Percentiles rank a stretch among this genome's conserved stretches.
Evolutionary conservation across 2,113 vertebrate genomes (phyloP).

Genomic region (Meleagris gallopavo): DNA sequence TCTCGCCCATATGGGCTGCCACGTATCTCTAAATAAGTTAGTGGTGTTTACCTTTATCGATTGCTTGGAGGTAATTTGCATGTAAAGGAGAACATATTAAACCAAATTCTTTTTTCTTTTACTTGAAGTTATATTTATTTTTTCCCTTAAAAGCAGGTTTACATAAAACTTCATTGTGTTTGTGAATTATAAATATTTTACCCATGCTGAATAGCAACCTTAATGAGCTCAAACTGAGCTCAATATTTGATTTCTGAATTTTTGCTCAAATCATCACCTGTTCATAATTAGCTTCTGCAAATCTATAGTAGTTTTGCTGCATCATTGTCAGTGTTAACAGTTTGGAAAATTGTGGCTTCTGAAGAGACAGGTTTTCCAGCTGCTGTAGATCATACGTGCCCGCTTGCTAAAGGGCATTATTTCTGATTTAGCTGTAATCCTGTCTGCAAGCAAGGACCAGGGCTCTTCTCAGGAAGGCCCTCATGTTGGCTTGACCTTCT

Average conservation of each 20-base stretch:
- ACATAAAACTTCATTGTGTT: slow-evolving; percentile 51
- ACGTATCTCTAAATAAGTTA: neutral
- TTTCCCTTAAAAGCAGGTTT: slow-evolving; percentile 5
- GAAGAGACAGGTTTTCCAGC: neutral
- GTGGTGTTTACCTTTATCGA: slow-evolving; percentile 37
- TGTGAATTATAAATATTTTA: slow-evolving; percentile 72
- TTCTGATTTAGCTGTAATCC: slow-evolving; percentile 32
- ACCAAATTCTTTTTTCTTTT: slow-evolving; percentile 37
- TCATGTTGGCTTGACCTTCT: slow-evolving; percentile 27
- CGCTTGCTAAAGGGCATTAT: neutral
- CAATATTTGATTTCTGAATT: slow-evolving; percentile 68
- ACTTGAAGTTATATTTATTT: slow-evolving; percentile 35
- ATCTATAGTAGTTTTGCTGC: slow-evolving; percentile 4
- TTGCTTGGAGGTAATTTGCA: slow-evolving; percentile 32
- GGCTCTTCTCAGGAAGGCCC: neutral
- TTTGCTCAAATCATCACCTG: slow-evolving; percentile 67
- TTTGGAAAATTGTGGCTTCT: slow-evolving; percentile 47
- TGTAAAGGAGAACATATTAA: slow-evolving; percentile 18
- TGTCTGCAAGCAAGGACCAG: neutral
- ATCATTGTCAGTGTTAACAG: slow-evolving; percentile 3
- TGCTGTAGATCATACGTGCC: neutral
- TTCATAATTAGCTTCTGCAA: slow-evolving; percentile 73
- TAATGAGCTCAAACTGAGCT: slow-evolving; percentile 71
- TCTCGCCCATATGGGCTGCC: neutral
- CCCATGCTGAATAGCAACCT: slow-evolving; percentile 55